phyloP scores from a whole-genome alignment of 2,797 vertebrate genomes.

The Thaleichthys pacificus region DNA sequence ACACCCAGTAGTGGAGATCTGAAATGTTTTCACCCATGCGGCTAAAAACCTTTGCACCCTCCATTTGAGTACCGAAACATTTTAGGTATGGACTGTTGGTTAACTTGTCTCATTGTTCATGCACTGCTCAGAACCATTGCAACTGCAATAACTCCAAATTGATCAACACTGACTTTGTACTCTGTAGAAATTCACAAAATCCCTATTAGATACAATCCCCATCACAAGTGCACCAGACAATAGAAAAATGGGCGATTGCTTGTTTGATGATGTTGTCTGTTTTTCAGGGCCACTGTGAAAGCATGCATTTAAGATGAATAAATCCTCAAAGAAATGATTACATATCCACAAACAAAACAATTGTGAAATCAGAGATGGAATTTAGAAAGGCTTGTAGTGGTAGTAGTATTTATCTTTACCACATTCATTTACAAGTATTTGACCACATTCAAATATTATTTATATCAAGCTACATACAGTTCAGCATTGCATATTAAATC shows the following conservation, averaged over 20 bases:
- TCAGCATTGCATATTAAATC: too few species aligned
- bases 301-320: too few species aligned
- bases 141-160: too few species aligned
- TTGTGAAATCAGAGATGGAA: neutral
- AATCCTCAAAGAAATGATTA: slow-evolving; percentile 12
- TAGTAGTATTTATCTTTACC: too few species aligned
- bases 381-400: neutral
- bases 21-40: slow-evolving; percentile 25
- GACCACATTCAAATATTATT: neutral
- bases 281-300: neutral
- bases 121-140: too few species aligned
- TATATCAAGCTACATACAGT: too few species aligned
- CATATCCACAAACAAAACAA: neutral
- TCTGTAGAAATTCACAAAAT: slow-evolving; percentile 13
- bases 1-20: slow-evolving; percentile 23
- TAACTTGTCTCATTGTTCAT: slow-evolving; percentile 17
- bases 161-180: slow-evolving; percentile 3
- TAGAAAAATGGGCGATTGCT: slow-evolving; percentile 12
- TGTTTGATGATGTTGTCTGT: neutral
- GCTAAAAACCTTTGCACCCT: slow-evolving; percentile 44
- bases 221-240: slow-evolving; percentile 39
- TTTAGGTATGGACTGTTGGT: slow-evolving; percentile 31
- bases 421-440: neutral
- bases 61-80: slow-evolving; percentile 51
- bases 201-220: slow-evolving; percentile 26